These are phyloP conservation scores for Podarcis cretensis DNA, from an alignment of 2,113 vertebrate genomes.

Conservation along the genomic window DNA sequence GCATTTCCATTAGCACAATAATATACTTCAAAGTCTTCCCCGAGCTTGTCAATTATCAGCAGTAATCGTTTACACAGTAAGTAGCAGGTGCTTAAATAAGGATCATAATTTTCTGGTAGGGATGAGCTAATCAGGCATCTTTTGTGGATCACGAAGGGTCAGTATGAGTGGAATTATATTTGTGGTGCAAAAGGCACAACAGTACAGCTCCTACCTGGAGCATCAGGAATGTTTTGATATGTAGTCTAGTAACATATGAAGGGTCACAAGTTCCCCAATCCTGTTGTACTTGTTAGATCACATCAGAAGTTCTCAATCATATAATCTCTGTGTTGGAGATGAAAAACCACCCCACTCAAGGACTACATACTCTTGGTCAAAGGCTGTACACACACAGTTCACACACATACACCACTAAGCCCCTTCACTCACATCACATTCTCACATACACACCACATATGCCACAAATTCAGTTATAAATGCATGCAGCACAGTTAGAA, in stretches of 20 bases:
- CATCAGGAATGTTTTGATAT: no score
- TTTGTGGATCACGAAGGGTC: neutral
- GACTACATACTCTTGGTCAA: no score
- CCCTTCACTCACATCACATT: no score
- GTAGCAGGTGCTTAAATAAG: conserved; percentile 19
- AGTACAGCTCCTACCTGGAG: neutral
- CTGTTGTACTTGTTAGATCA: neutral
- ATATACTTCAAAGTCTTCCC: conserved; percentile 31
- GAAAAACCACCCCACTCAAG: no score
- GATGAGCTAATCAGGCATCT: neutral
- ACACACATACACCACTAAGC: no score
- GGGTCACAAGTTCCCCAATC: no score
- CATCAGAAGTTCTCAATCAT: neutral
- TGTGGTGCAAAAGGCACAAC: neutral
- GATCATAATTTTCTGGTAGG: conserved; percentile 1
- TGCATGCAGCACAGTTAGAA: no score
- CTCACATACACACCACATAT: no score
- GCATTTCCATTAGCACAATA: conserved; percentile 35
- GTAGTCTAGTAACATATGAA: no score
- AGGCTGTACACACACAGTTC: no score
- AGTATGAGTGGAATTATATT: neutral
- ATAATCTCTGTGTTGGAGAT: neutral
- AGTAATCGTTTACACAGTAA: conserved; percentile 22
- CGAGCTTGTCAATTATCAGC: neutral
- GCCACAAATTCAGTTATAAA: no score